These are phyloP conservation scores for Myrmecophaga tridactyla DNA, from an alignment of 2,113 vertebrate species.

Conservation along the genomic window DNA sequence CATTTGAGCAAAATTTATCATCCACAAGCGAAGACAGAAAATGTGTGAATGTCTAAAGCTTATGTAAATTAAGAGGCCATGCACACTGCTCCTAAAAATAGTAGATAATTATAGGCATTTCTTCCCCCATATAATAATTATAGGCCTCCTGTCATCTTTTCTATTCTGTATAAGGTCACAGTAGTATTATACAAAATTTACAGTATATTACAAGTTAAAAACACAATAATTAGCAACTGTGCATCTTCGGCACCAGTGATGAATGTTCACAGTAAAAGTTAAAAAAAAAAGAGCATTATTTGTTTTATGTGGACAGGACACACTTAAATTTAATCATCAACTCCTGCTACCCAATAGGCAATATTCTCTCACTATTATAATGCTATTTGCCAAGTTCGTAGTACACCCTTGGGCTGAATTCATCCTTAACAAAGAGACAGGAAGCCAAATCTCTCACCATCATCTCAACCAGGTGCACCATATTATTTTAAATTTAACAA, in stretches of 20 bases:
- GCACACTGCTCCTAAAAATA: slow-evolving; percentile 86
- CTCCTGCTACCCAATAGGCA: slow-evolving; percentile 87
- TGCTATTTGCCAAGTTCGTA: slow-evolving; percentile 88
- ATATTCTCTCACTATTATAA: slow-evolving; percentile 86
- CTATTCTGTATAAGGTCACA: slow-evolving; percentile 85
- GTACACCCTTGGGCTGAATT: slow-evolving; percentile 89
- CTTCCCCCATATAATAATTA: slow-evolving; percentile 85
- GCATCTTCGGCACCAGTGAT: slow-evolving; percentile 84
- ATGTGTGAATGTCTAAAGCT: slow-evolving; percentile 89
- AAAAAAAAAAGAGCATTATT: slow-evolving; percentile 78
- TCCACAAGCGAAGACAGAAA: slow-evolving; percentile 84
- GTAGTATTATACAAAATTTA: slow-evolving; percentile 86
- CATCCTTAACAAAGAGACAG: slow-evolving; percentile 90
- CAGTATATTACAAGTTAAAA: slow-evolving; percentile 88
- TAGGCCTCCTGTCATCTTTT: slow-evolving; percentile 83
- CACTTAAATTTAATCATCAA: slow-evolving; percentile 91
- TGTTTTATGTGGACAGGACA: slow-evolving; percentile 87
- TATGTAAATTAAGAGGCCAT: slow-evolving; percentile 88
- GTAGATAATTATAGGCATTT: slow-evolving; percentile 88
- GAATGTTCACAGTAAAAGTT: slow-evolving; percentile 86
- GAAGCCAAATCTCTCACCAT: slow-evolving; percentile 78
- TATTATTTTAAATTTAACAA: slow-evolving; percentile 78
- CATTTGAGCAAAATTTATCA: slow-evolving; percentile 86
- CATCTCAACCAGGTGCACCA: slow-evolving; percentile 70
- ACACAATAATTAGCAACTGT: slow-evolving; percentile 87